phyloP scores from a whole-genome alignment of 2,797 vertebrate species.

The Myoxocephalus aenaeus region DNA sequence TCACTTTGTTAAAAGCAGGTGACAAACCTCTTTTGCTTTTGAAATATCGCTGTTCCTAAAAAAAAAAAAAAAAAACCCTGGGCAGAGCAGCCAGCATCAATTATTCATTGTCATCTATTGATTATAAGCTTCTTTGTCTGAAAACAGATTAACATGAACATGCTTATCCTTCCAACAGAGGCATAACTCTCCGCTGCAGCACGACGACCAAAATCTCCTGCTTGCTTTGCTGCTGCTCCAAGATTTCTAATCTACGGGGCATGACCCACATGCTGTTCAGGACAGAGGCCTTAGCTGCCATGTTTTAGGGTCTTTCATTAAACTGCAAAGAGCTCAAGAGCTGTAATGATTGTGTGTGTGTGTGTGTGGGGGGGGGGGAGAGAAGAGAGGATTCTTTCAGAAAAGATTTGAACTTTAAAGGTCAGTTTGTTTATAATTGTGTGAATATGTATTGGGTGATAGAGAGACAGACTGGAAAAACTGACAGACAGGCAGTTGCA shows the following conservation, averaged over 20 bases:
- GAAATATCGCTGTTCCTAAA: slow-evolving; percentile 29
- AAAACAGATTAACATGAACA: slow-evolving; percentile 47
- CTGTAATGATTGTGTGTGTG: slow-evolving; percentile 11
- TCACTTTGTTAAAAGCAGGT: slow-evolving; percentile 12
- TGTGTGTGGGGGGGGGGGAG: not conserved
- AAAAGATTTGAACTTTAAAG: slow-evolving; percentile 5
- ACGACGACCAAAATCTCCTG: slow-evolving; percentile 55
- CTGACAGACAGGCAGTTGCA: not conserved
- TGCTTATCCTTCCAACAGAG: slow-evolving; percentile 52
- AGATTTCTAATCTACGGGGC: slow-evolving; percentile 61
- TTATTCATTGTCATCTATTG: slow-evolving; percentile 57
- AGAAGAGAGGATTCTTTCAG: slow-evolving; percentile 6
- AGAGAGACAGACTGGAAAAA: not conserved
- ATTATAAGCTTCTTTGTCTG: slow-evolving; percentile 61
- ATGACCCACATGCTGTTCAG: slow-evolving; percentile 61
- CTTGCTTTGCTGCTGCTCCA: slow-evolving; percentile 58
- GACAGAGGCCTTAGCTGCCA: slow-evolving; percentile 57
- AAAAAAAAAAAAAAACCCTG: slow-evolving; percentile 15
- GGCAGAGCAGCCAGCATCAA: slow-evolving; percentile 45
- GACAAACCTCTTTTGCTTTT: slow-evolving; percentile 23
- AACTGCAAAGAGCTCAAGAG: slow-evolving; percentile 47
- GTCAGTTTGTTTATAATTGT: slow-evolving; percentile 28
- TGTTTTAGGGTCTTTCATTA: slow-evolving; percentile 65
- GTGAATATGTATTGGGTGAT: slow-evolving; percentile 23
- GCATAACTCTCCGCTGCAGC: slow-evolving; percentile 25